These are phyloP conservation scores for Myathropa florea DNA, from an alignment of 2,888 invertebrate species.

Conservation along the genomic window DNA sequence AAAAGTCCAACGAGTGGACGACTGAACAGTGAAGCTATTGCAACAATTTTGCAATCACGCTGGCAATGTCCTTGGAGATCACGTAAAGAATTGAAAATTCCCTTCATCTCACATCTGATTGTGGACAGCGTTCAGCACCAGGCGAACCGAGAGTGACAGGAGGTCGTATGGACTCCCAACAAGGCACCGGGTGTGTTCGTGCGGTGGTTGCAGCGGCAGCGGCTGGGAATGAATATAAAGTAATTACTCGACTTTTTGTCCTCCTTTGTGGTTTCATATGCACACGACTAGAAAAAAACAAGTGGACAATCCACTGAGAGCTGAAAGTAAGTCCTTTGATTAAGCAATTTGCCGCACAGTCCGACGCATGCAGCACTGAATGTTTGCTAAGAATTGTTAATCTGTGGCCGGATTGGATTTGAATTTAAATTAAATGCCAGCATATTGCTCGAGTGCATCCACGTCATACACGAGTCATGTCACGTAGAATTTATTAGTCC, in stretches of 20 bases:
- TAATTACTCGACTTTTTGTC: conserved; percentile 59
- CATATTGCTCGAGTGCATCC: conserved; percentile 30
- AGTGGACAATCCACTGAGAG: neutral
- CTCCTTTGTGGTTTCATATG: conserved; percentile 56
- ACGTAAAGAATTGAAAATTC: conserved; percentile 74
- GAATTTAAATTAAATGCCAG: conserved; percentile 63
- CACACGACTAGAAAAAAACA: conserved; percentile 19
- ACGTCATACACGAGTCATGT: conserved; percentile 21
- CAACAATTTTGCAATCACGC: conserved; percentile 72
- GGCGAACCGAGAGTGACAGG: conserved; percentile 54
- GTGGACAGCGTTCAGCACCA: conserved; percentile 55
- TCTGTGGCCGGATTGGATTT: conserved; percentile 65
- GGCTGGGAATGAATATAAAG: conserved; percentile 64
- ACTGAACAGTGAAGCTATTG: conserved; percentile 42
- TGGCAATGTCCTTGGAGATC: conserved; percentile 72
- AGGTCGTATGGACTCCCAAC: too few relatives aligned
- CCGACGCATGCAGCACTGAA: conserved; percentile 41
- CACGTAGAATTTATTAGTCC: conserved; percentile 60
- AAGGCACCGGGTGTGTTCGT: conserved; percentile 7
- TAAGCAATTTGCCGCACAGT: conserved; percentile 52
- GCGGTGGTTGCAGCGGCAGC: conserved; percentile 30
- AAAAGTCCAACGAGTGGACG: conserved; percentile 5
- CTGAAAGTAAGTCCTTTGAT: conserved; percentile 41
- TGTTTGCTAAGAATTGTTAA: conserved; percentile 65
- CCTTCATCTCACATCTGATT: conserved; percentile 59